Evolutionary conservation across 2,797 vertebrate species (phyloP), one percentile per base, ranked within the genome.

Genomic region (Adelosebastes latens): DNA sequence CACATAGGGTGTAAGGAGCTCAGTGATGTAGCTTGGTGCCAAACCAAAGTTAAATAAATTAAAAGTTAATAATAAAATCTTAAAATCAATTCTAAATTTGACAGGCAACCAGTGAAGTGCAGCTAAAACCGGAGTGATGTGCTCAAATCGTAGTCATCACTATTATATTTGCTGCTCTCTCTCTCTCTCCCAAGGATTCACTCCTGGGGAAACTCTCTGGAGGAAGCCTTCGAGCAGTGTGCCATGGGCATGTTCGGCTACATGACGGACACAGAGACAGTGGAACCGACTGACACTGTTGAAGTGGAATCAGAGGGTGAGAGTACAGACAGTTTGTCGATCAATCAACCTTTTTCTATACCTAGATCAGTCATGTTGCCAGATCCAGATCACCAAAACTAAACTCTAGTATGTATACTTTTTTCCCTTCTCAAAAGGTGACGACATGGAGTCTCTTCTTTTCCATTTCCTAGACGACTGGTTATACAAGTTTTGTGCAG

Each of bases 171-270:
- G 39, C 2, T 42, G 39, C 39, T 1, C 46, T 4, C 22, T 64
- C 63, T 66, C 65, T 71, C 1, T 75, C 16, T 53, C 58, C 76
- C 18, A 82, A 99, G 99, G 93, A 94, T 99, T 18, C 98, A 99
- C n/a, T 97, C 97, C 0, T 99, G 99, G 98, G 98, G 99, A 6
- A 93, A 95, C 6, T 95, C 96, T 0, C 55, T 99, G 90, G 98
- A 99, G 69, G 98, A 99, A 89, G 98, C 98, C 0, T 99, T 99
- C 85, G 99, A 99, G 81, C 99, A 99, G 80, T 98, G 96, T 59
- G 98, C 95, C 3, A 99, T 99, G 98, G 98, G 97, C 69, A 99
- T 99, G 98, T 99, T 99, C 79, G 98, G 97, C 32, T 99, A 99
- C 93, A 99, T 99, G 97, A 99, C 98, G 0, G 98, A 99, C 25